A percentile compares a stretch with the other conserved stretches of the same genome.
phyloP scores from a whole-genome alignment of 1,140 invertebrate genomes.

The Luehdorfia chinensis region DNA sequence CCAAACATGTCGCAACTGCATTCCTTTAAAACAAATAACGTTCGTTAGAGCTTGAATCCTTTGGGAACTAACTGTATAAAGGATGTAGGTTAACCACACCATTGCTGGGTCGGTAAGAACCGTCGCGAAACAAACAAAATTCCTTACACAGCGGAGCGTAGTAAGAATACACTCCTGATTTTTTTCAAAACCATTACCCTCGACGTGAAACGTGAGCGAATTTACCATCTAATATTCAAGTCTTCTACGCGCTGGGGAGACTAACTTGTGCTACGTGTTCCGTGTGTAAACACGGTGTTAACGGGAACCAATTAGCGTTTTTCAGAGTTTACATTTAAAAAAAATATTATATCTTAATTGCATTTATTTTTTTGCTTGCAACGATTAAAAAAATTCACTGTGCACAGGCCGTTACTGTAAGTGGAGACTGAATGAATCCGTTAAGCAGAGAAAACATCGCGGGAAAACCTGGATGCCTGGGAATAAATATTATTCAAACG shows the following conservation, averaged over 20 bases:
- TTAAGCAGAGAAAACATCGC: no score
- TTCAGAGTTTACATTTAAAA: conserved; percentile 6
- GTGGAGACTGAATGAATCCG: no score
- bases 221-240: conserved; percentile 23
- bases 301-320: conserved; percentile 13
- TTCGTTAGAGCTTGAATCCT: conserved; percentile 8
- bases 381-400: no score
- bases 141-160: background rate
- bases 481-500: no score
- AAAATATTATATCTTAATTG: no score
- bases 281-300: conserved; percentile 32
- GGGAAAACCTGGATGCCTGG: no score
- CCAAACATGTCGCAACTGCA: background rate
- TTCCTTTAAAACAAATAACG: conserved; percentile 7
- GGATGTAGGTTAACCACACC: conserved; percentile 5
- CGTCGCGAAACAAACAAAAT: background rate
- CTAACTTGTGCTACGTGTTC: conserved; percentile 34
- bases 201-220: conserved; percentile 31
- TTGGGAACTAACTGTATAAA: conserved; percentile 2
- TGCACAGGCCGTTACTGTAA: no score
- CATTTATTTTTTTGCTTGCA: no score
- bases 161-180: conserved; percentile 16
- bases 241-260: conserved; percentile 27
- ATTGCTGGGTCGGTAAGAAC: background rate
- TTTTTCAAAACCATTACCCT: conserved; percentile 37